phyloP scores from a whole-genome alignment of 2,797 vertebrate species.

The Philypnodon macrostomus region DNA sequence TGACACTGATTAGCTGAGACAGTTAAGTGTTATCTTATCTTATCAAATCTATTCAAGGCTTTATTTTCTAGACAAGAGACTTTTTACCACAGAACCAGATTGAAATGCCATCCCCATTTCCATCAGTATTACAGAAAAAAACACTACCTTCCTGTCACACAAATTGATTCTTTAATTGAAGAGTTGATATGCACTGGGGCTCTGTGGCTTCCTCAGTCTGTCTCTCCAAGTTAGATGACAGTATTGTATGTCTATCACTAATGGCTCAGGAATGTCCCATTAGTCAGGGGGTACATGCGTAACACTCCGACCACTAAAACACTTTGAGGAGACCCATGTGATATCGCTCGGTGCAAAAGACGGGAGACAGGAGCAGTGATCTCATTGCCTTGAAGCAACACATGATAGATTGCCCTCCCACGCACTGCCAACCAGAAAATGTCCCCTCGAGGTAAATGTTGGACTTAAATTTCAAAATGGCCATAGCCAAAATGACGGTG shows the following conservation, averaged over 20 bases:
- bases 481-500: conserved; percentile 23
- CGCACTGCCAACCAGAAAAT: conserved; percentile 58
- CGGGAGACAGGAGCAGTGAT: conserved; percentile 61
- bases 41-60: too few species aligned
- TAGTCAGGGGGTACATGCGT: conserved; percentile 73
- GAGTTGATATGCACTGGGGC: conserved; percentile 26
- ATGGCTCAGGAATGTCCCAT: conserved; percentile 81
- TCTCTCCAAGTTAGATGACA: conserved; percentile 26
- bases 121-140: too few species aligned
- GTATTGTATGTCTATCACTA: conserved; percentile 79
- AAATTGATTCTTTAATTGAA: conserved; percentile 52
- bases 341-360: conserved; percentile 53
- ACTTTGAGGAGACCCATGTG: conserved; percentile 64
- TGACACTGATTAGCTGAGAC: too few species aligned
- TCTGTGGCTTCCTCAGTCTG: conserved; percentile 19
- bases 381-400: conserved; percentile 70
- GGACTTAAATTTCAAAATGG: conserved; percentile 60
- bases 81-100: too few species aligned
- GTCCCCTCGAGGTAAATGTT: conserved; percentile 45
- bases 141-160: conserved; percentile 31
- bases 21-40: too few species aligned
- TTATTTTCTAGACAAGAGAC: too few species aligned
- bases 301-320: conserved; percentile 67
- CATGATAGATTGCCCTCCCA: conserved; percentile 60
- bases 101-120: too few species aligned